Base-by-base conservation (phyloP, 2,888 invertebrate genomes). In the Acanthosoma haemorrhoidale region DNA sequence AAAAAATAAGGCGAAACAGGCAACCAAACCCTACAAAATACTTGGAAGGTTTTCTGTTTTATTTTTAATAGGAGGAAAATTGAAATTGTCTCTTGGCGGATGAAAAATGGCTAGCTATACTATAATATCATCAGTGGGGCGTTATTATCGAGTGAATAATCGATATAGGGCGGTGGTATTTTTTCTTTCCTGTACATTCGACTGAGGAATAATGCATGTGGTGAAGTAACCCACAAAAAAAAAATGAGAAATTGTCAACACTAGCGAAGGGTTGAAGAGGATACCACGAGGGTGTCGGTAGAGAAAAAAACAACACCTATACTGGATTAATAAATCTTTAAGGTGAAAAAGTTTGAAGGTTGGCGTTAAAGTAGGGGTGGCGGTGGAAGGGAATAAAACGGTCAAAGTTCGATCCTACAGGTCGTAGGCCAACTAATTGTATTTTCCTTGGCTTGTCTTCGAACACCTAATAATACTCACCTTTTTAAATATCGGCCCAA, bases 281-380 rank as follows among this genome's bases (percentile, higher is more conserved):
- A n/a, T n/a, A n/a, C n/a, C n/a, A n/a, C n/a, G 43, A 13, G 51
- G 25, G 13, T 13, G 2, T 13, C 13, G 25, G 25, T 2, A n/a
- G 13, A 1, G 16, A 16, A 15, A 13, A n/a, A 38, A 61, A 61
- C 34, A 36, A 38, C 21, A 61, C 18, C 21, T 34, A 36, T 11
- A 36, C 34, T 61, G 36, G 38, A 61, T 36, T 61, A 61, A 61
- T 61, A 61, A 61, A 61, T 61, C 61, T 36, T 61, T 61, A 32
- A 25, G 38, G 18, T 61, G 18, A 61, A 61, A 36, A 61, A 61
- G 21, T 61, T 61, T n/a, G 18, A 34, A 21, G 61, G 61, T 3
- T 61, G 61, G 13, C 43, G 21, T n/a, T n/a, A n/a, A n/a, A n/a
- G n/a, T n/a, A n/a, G n/a, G n/a, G n/a, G n/a, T n/a, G n/a, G n/a